Evolutionary conservation across 2,113 vertebrate species (phyloP).

Genomic region (Motacilla alba): DNA sequence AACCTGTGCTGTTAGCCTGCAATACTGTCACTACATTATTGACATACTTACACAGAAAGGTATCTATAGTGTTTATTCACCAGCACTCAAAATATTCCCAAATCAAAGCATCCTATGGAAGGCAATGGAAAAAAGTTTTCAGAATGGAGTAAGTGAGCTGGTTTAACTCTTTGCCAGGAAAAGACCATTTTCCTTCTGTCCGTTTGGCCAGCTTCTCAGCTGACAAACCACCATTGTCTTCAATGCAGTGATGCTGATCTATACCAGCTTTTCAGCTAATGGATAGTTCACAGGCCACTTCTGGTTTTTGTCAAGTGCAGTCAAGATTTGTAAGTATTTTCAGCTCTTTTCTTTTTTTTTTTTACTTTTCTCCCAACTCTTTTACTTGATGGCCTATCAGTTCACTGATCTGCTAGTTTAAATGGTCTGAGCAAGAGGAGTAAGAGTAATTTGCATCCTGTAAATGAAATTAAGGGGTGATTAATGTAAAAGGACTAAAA

Average conservation of each 20-base stretch:
- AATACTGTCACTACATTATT: background rate
- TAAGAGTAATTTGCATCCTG: background rate
- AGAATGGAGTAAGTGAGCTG: background rate
- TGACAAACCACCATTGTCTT: slow-evolving; percentile 56
- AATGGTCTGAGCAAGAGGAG: background rate
- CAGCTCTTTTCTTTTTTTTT: background rate
- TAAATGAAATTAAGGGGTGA: background rate
- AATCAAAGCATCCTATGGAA: background rate
- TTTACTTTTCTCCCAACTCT: background rate
- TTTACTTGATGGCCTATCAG: background rate
- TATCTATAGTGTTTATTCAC: background rate
- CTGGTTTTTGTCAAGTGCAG: slow-evolving; percentile 42
- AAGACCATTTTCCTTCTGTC: slow-evolving; percentile 33
- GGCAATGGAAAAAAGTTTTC: background rate
- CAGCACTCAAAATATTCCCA: background rate
- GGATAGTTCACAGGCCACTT: slow-evolving; percentile 28
- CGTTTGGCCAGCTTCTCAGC: slow-evolving; percentile 2
- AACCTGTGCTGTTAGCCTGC: background rate
- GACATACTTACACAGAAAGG: background rate
- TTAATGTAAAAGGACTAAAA: background rate
- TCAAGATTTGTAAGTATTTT: slow-evolving; percentile 51
- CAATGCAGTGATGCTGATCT: slow-evolving; percentile 45
- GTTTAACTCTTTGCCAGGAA: slow-evolving; percentile 1
- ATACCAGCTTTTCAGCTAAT: slow-evolving; percentile 54
- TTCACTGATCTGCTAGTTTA: background rate